Evolutionary conservation across 2,888 invertebrate genomes (phyloP).

Genomic region (Electrophaes corylata): DNA sequence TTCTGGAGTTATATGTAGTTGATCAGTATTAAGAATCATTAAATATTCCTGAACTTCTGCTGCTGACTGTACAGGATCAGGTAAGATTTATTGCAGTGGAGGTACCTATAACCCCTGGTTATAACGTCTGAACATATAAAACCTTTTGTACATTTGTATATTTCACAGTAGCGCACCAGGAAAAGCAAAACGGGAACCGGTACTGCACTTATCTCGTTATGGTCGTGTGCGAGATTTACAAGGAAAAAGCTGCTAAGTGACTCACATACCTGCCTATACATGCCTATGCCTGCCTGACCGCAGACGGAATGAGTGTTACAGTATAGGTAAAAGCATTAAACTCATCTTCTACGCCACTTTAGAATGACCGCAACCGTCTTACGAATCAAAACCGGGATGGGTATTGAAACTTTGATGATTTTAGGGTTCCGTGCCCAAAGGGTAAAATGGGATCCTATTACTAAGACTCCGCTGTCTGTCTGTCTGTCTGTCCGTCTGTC

Average conservation of each 20-base stretch:
- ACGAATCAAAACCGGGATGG: background rate
- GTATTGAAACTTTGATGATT: no score
- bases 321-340: background rate
- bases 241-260: constrained; percentile 24
- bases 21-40: no score
- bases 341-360: background rate
- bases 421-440: no score
- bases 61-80: no score
- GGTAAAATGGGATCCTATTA: no score
- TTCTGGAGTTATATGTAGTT: no score
- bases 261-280: constrained; percentile 14
- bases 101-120: no score
- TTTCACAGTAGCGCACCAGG: constrained; percentile 19
- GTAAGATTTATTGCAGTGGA: no score
- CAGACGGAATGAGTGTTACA: background rate
- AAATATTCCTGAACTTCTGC: no score
- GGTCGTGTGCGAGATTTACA: constrained; percentile 18
- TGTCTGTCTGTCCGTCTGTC: no score
- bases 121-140: no score
- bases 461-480: no score
- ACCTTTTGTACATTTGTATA: background rate
- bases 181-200: constrained; percentile 19
- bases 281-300: background rate
- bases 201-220: constrained; percentile 27
- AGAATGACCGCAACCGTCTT: background rate